These are phyloP conservation scores for Caenorhabditis sinica DNA, from an alignment of 2,888 invertebrate species.

Conservation along the genomic window DNA sequence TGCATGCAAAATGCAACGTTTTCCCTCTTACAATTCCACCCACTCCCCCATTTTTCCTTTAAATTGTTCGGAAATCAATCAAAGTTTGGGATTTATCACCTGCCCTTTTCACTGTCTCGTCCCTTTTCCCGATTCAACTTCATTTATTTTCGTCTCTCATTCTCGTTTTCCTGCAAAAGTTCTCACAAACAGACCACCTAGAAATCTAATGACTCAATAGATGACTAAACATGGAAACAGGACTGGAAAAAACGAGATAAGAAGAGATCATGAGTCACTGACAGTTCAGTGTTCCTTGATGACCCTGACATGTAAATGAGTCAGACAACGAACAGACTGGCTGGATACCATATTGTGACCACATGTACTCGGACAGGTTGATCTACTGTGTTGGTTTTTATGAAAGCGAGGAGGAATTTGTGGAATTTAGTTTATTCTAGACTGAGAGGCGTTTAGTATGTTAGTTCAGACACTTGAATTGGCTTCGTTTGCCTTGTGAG, in stretches of 20 bases:
- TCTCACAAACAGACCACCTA: slow-evolving; percentile 3
- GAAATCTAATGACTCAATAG: slow-evolving; percentile 9
- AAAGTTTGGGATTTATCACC: slow-evolving; percentile 19
- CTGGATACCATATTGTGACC: slow-evolving; percentile 33
- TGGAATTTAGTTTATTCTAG: not conserved
- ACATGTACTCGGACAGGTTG: slow-evolving; percentile 34
- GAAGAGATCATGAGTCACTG: slow-evolving; percentile 30
- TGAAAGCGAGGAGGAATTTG: not conserved
- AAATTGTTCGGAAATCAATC: slow-evolving; percentile 25
- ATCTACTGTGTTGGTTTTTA: not conserved
- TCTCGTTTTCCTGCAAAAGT: slow-evolving; percentile 1
- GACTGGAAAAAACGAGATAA: slow-evolving; percentile 13
- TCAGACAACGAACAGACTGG: slow-evolving; percentile 13
- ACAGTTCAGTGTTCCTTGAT: slow-evolving; percentile 24
- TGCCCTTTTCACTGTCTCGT: not conserved
- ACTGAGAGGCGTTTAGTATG: not conserved
- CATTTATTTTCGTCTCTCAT: not conserved
- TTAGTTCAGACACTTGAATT: not conserved
- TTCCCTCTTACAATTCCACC: slow-evolving; percentile 25
- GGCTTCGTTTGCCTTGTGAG: not conserved
- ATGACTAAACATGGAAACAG: slow-evolving; percentile 25
- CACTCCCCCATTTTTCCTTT: slow-evolving; percentile 2
- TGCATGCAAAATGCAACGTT: slow-evolving; percentile 28
- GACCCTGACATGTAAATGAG: slow-evolving; percentile 43
- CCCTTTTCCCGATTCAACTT: not conserved